Percentiles rank a stretch among this genome's conserved stretches.
Evolutionary conservation across 1,140 invertebrate genomes (phyloP).

Genomic region (Kradibia gibbosae): DNA sequence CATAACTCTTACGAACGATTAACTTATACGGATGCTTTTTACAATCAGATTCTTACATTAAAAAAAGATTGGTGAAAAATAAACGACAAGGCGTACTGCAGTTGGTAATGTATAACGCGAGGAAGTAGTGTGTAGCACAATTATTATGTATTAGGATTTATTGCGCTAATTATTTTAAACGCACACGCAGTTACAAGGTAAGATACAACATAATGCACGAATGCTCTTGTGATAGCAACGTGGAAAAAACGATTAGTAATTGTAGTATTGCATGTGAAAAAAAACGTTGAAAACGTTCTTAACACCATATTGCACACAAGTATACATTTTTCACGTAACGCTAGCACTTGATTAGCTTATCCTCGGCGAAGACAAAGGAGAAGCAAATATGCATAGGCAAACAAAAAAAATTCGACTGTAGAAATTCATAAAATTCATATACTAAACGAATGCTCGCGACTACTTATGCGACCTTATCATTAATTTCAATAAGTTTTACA

Average conservation of each 20-base stretch:
- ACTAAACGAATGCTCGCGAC: background rate
- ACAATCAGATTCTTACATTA: slow-evolving; percentile 26
- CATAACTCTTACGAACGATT: slow-evolving; percentile 24
- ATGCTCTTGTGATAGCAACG: background rate
- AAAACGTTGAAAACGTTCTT: slow-evolving; percentile 1
- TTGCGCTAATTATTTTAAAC: slow-evolving; percentile 25
- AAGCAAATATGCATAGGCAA: background rate
- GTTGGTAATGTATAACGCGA: slow-evolving; percentile 5
- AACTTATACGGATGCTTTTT: slow-evolving; percentile 42
- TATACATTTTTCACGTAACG: background rate
- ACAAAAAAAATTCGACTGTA: background rate
- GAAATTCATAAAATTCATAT: background rate
- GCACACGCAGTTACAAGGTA: background rate
- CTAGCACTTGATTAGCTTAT: background rate
- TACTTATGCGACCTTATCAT: background rate
- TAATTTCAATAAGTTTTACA: slow-evolving; percentile 13
- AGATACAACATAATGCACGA: background rate
- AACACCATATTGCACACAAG: slow-evolving; percentile 34
- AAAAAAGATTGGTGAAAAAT: slow-evolving; percentile 2
- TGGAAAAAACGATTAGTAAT: slow-evolving; percentile 5
- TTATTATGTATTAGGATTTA: slow-evolving; percentile 29
- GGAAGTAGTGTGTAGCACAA: slow-evolving; percentile 27
- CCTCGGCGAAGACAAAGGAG: background rate
- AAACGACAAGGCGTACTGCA: background rate
- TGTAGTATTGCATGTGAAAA: slow-evolving; percentile 22